phyloP scores from a whole-genome alignment of 2,797 vertebrate genomes.

The Acridotheres tristis region DNA sequence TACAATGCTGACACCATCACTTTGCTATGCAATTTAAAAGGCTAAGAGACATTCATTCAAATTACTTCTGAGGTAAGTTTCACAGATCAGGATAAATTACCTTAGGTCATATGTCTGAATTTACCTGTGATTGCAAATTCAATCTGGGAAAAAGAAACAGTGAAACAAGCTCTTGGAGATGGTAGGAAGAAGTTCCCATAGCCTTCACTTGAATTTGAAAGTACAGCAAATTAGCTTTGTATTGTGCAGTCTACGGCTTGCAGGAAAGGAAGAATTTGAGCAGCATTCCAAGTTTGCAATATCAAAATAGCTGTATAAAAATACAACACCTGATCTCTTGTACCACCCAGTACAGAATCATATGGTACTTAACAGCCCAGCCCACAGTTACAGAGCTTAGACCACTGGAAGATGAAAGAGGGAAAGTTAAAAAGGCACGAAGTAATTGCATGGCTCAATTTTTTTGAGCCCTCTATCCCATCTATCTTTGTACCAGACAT shows the following conservation, averaged over 20 bases:
- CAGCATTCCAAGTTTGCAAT: not conserved
- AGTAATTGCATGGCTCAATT: not conserved
- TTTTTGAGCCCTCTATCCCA: not conserved
- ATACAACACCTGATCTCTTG: not conserved
- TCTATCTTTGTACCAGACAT: not conserved
- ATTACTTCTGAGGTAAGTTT: not conserved
- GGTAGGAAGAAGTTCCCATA: not conserved
- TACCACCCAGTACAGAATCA: not conserved
- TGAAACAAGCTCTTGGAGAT: rapidly evolving
- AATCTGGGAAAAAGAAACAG: not conserved
- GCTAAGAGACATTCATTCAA: not conserved
- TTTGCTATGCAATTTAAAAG: not conserved
- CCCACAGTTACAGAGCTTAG: not conserved
- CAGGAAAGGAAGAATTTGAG: not conserved
- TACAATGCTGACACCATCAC: not conserved
- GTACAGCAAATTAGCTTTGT: not conserved
- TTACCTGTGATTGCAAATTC: not conserved
- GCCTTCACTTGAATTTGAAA: not conserved
- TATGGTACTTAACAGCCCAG: not conserved
- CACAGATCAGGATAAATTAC: not conserved
- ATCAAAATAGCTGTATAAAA: not conserved
- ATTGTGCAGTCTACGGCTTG: not conserved
- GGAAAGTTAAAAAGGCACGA: not conserved
- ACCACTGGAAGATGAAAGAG: not conserved
- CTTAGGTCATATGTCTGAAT: not conserved